A percentile compares a stretch with the other conserved stretches of the same genome.
phyloP scores from a whole-genome alignment of 2,113 vertebrate species.

The Uria lomvia region DNA sequence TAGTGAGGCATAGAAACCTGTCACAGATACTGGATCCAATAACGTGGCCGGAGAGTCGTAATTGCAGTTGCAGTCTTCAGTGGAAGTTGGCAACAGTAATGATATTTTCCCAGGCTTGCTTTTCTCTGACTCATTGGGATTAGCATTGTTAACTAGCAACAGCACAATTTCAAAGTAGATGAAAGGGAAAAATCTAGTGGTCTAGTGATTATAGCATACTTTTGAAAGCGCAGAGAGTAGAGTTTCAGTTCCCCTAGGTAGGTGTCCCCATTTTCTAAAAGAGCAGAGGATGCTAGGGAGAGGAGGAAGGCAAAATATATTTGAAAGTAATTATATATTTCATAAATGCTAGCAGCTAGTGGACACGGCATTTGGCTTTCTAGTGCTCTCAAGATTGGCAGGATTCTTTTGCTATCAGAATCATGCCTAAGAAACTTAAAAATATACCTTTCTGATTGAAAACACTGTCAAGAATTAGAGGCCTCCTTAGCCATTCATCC shows the following conservation, averaged over 20 bases:
- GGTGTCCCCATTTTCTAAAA: background rate
- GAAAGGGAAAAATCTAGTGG: background rate
- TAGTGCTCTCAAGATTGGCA: background rate
- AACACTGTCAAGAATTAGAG: background rate
- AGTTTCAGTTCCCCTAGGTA: background rate
- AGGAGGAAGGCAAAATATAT: background rate
- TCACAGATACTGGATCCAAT: background rate
- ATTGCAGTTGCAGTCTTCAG: background rate
- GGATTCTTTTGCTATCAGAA: background rate
- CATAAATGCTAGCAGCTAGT: background rate
- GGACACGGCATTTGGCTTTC: background rate
- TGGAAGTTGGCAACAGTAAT: background rate
- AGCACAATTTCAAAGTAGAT: background rate
- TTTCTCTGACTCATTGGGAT: background rate
- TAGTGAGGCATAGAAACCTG: background rate
- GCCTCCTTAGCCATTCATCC: background rate
- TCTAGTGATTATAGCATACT: background rate
- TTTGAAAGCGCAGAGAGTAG: background rate
- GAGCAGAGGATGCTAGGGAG: background rate
- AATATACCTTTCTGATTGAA: background rate
- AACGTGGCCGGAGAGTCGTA: background rate
- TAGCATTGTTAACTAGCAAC: background rate
- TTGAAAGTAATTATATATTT: background rate
- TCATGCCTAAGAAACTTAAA: background rate
- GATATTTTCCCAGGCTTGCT: background rate